Base-by-base conservation (phyloP, 2,888 invertebrate genomes). In the Drosophila atroscutellata region DNA sequence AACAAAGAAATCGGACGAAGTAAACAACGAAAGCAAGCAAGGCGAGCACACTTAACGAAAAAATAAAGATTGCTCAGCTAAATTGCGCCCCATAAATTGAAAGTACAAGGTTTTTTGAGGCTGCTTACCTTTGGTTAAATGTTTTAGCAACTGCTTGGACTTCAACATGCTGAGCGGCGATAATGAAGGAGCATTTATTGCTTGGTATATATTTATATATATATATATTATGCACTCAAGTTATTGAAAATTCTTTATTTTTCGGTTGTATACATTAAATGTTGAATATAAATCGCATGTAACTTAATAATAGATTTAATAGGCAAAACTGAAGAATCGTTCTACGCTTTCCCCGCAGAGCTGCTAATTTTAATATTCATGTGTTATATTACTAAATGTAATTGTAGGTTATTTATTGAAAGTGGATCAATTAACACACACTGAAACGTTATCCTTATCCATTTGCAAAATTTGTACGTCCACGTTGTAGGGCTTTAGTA, bases 41-140 rank as follows among this genome's bases (percentile, higher is more conserved):
- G 13, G 13, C 26, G 2, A 15, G 15, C 26, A 45, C 45, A 45
- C 45, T 45, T 45, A 15, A 24, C 24, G 15, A 45, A 36, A 8
- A 26, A 18, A 18, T 52, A 18, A 47, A 28, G 49, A 69, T 63
- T 52, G 42, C 15, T 15, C 26, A 51, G 26, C 49, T 24, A 30
- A 67, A 74, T 65, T 69, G 47, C 68, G 77, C 55, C 71, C 61
- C 58, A 47, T 30, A 34, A 51, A 63, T 45, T 34, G 28, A 37
- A 30, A 36, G n/a, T 13, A 47, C 30, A 42, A 32, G 24, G 18
- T 32, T 30, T n/a, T 7, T 39, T 36, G 15, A 0, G 34, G 7
- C 34, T 51, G 58, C 75, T 90, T 84, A 91, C 91, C 91, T 91
- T 81, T 90, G 32, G 81, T 69, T 62, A 91, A 77, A 61, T 81